Evolutionary conservation across 2,797 vertebrate species (phyloP).

Genomic region (Catostomus latipinnis): DNA sequence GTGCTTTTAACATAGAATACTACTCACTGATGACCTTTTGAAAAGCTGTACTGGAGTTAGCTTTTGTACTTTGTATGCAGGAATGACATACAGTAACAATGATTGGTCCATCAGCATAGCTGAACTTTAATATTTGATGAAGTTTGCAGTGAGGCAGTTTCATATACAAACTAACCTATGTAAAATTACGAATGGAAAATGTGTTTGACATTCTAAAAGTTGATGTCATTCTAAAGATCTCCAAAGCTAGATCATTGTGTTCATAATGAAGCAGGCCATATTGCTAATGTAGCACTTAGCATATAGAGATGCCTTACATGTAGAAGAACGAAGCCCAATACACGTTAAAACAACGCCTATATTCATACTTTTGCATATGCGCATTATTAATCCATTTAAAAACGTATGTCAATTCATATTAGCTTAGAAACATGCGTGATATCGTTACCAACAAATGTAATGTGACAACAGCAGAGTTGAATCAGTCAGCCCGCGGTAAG

Average conservation of each 20-base stretch:
- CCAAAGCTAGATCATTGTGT: not conserved
- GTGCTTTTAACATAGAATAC: not conserved
- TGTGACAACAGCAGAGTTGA: constrained; percentile 1
- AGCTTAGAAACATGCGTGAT: not conserved
- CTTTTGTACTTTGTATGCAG: not conserved
- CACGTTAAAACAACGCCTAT: not conserved
- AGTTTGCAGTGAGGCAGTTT: not conserved
- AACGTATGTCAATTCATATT: not conserved
- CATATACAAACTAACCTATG: not conserved
- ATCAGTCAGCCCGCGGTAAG: constrained; percentile 13
- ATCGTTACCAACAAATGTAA: constrained; percentile 20
- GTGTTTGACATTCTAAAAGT: not conserved
- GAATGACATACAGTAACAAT: not conserved
- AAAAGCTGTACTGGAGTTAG: not conserved
- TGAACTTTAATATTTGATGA: too few species aligned
- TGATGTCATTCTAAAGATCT: not conserved
- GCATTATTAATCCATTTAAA: not conserved
- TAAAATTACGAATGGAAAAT: not conserved
- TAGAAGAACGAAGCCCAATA: not conserved
- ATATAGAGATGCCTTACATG: not conserved
- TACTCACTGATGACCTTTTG: not conserved
- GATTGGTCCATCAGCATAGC: too few species aligned
- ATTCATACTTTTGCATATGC: not conserved
- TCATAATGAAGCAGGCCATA: not conserved
- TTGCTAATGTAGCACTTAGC: constrained; percentile 39